A percentile compares a stretch with the other conserved stretches of the same genome.
Conservation (phyloP, 2,797 vertebrate species). For the Antennarius maculatus region DNA sequence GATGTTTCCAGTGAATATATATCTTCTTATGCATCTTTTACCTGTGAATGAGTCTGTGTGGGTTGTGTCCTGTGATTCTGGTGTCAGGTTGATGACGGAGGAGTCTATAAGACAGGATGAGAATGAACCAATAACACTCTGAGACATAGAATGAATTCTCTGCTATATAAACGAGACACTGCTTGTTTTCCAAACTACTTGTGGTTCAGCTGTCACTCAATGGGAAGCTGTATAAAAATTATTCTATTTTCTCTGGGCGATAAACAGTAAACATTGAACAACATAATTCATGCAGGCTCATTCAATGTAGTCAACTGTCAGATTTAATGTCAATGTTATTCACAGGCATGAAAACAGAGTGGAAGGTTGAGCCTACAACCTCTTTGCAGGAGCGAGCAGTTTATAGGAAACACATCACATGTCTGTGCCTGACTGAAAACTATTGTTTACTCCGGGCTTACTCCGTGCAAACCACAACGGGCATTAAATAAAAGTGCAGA, state of each 20-base stretch:
- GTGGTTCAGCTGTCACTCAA: constrained; percentile 45
- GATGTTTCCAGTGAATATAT: background rate
- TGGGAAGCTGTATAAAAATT: constrained; percentile 46
- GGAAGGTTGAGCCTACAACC: constrained; percentile 30
- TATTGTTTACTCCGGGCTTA: constrained; percentile 25
- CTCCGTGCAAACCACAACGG: constrained; percentile 38
- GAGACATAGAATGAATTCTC: constrained; percentile 13
- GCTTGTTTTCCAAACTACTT: constrained; percentile 43
- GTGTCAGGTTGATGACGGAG: constrained; percentile 54
- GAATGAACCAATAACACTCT: constrained; percentile 24
- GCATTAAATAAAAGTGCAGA: constrained; percentile 17
- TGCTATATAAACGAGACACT: constrained; percentile 22
- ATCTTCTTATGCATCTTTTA: constrained; percentile 34
- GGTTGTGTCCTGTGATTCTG: constrained; percentile 64
- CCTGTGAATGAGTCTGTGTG: constrained; percentile 68
- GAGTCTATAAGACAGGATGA: constrained; percentile 55
- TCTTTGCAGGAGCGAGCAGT: constrained; percentile 39
- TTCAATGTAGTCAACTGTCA: constrained; percentile 39
- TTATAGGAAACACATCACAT: constrained; percentile 53
- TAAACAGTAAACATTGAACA: constrained; percentile 58
- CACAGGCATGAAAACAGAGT: constrained; percentile 45
- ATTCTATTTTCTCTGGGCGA: constrained; percentile 43
- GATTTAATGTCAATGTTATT: constrained; percentile 69
- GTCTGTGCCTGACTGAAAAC: constrained; percentile 44
- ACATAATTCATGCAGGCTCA: constrained; percentile 59